Base-by-base conservation (phyloP, 2,797 vertebrate genomes). In the Botia kubotai region DNA sequence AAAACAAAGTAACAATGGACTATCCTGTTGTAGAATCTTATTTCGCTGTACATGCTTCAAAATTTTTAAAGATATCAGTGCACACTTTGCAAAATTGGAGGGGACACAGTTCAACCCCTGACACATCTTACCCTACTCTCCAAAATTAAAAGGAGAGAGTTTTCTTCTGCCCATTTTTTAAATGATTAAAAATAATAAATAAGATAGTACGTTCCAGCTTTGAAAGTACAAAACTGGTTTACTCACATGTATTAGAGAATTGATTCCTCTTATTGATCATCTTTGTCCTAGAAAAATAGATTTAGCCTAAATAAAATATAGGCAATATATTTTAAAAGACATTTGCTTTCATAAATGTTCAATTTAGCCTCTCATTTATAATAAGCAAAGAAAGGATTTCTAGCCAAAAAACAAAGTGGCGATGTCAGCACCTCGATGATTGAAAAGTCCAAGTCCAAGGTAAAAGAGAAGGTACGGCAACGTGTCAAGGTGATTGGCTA, bases 401-500 rank as follows among this genome's bases (percentile, higher is more conserved):
- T 39, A 12, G 36, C 39, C 19, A 46, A 39, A 75, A 33, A 66
- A 7, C 13, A 66, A 46, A 58, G 36, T 46, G 52, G 13, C 48
- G 53, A 58, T 58, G 52, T 58, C 16, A 48, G 52, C 65, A 69
- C 23, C n/a, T 4, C n/a, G 48, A 70, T 29, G 53, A 77, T 23
- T 43, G 36, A 74, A 66, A 83, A 21, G n/a, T n/a, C n/a, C 23
- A 55, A 23, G 43, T 73, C 58, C 72, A 79, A 79, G 48, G 65
- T 83, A 75, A 74, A 82, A 60, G n/a, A 60, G 50, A 68, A 63
- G 17, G 14, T 57, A 48, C 36, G 46, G 11, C 21, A 50, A 39
- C 52, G 68, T 77, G 77, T 69, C 43, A 76, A 60, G 52, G 66
- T 76, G 66, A 71, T 71, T 23, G 17, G 72, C 43, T 76, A 60